Percentiles rank a stretch among this genome's conserved stretches.
Evolutionary conservation across 2,888 invertebrate species (phyloP).

Genomic region (Portevinia maculata): DNA sequence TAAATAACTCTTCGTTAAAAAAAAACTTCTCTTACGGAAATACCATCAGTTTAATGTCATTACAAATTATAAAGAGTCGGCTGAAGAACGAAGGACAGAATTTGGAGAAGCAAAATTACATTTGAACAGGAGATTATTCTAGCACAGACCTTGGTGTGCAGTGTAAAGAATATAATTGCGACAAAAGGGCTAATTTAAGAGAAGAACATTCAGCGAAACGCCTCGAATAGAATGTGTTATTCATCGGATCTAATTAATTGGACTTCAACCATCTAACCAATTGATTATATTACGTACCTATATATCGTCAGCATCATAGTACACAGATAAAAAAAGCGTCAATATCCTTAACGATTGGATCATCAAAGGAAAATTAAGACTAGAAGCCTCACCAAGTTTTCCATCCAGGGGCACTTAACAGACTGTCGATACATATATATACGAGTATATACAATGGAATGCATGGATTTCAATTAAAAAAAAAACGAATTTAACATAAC

Average conservation of each 20-base stretch:
- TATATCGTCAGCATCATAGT: neutral
- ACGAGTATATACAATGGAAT: no score
- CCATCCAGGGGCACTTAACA: no score
- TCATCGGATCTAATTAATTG: neutral
- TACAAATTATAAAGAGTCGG: neutral
- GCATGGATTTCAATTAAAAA: no score
- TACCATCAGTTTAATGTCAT: no score
- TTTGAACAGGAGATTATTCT: conserved; percentile 4
- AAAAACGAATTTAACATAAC: no score
- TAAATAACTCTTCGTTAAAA: neutral
- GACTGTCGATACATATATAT: no score
- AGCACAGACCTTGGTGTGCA: no score
- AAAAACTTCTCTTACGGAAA: no score
- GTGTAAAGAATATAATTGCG: neutral
- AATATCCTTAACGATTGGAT: neutral
- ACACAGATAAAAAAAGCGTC: neutral
- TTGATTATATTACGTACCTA: neutral
- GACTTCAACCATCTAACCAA: neutral
- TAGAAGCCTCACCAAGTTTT: neutral
- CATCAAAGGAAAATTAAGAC: neutral
- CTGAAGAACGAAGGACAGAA: neutral
- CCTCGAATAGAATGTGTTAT: neutral
- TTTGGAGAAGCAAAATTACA: neutral
- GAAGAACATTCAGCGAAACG: neutral
- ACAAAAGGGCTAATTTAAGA: neutral